A percentile compares a stretch with the other conserved stretches of the same genome.
phyloP scores from a whole-genome alignment of 2,797 vertebrate genomes.

The Coregonus suidteri region DNA sequence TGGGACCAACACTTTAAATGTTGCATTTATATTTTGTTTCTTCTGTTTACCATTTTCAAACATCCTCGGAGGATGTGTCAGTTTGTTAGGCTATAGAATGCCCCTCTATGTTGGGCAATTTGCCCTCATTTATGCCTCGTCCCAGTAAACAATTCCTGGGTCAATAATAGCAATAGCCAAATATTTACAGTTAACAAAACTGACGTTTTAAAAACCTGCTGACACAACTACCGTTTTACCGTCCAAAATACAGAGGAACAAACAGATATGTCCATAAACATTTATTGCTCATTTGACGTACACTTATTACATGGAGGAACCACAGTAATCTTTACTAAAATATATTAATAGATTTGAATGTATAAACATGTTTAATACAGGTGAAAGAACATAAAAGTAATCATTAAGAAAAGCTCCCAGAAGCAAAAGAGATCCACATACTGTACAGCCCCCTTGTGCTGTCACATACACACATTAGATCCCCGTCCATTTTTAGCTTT shows the following conservation, averaged over 20 bases:
- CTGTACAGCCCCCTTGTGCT: conserved; percentile 21
- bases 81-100: too few species aligned
- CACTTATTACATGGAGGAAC: conserved; percentile 54
- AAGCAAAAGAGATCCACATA: conserved; percentile 51
- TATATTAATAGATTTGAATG: conserved; percentile 78
- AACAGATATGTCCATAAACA: conserved; percentile 40
- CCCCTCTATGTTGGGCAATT: too few species aligned
- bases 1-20: too few species aligned
- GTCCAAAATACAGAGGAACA: background rate
- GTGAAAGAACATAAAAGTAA: conserved; percentile 53
- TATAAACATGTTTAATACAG: conserved; percentile 70
- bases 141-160: too few species aligned
- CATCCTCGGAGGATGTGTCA: too few species aligned
- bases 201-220: too few species aligned
- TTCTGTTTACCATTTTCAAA: too few species aligned
- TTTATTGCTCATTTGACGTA: conserved; percentile 73
- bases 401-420: conserved; percentile 52
- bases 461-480: conserved; percentile 23
- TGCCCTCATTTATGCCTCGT: too few species aligned
- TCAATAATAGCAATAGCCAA: too few species aligned
- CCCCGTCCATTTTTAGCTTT: conserved; percentile 39
- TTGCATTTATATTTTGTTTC: too few species aligned
- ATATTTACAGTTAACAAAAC: too few species aligned
- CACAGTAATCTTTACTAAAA: conserved; percentile 78
- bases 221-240: too few species aligned